Base-by-base conservation (phyloP, 2,113 vertebrate species). In the Rissa tridactyla region DNA sequence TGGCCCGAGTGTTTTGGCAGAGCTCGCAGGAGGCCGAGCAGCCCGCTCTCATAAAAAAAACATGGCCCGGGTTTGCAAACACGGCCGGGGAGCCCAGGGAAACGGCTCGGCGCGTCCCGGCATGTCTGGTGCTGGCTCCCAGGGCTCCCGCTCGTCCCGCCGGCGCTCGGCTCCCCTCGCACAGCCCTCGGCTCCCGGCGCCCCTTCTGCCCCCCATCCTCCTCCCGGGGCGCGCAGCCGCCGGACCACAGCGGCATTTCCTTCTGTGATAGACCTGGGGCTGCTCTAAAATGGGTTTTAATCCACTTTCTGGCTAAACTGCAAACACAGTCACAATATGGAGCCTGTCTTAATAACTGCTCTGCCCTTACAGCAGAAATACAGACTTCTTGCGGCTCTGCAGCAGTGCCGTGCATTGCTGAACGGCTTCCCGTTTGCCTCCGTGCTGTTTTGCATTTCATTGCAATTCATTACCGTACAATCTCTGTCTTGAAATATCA, bases 211-310 rank as follows among this genome's bases (percentile, higher is more conserved):
- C 46, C 19, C 42, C 16, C 21, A 0, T 6, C 62, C 85, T 38
- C 30, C 66, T 34, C 6, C 40, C 66, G 47, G 47, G 47, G 47
- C 47, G 47, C 20, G 47, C 47, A 22, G 3, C 1, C 12, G 42
- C 15, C 3, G 57, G 72, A 32, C 38, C n/a, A 2, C 7, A 0
- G 6, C 8, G 13, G 38, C 4, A 0, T 22, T 30, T 42, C 32
- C 0, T 36, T 32, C 66, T 21, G 51, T 55, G 22, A 19, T 3
- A 10, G 54, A 42, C 9, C 68, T 11, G 46, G n/a, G 14, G 11
- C 75, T 42, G 66, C 73, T 54, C 54, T 22, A 42, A 30, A 44
- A 32, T 1, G 22, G 46, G 22, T 30, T 82, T 77, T 57, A 34
- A 68, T 26, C 54, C 15, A 2, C 26, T 70, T 73, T 61, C 78